Base-by-base conservation (phyloP, 2,888 invertebrate genomes). In the Nymphalis polychloros region DNA sequence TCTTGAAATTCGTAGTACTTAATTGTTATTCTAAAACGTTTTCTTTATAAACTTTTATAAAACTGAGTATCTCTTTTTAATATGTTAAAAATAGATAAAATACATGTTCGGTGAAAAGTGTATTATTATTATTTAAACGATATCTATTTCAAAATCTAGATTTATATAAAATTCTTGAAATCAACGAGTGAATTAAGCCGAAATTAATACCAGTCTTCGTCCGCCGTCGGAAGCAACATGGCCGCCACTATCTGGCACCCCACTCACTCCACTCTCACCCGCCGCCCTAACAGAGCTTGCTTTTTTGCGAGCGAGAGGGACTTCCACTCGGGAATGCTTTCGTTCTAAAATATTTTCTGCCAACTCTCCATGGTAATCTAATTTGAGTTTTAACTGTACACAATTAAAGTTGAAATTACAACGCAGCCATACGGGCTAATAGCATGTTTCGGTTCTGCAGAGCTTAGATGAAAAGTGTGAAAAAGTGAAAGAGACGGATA, bases 251-350 rank as follows among this genome's bases (percentile, higher is more conserved):
- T 84, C 78, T 73, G 76, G 78, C 71, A 73, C 73, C 76, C 79
- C 77, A 81, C 76, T 80, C 77, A 85, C 86, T 77, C 81, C 77
- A 80, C 77, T 85, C 86, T 86, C 85, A 78, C 82, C 82, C 79
- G 78, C 77, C 80, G 77, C 81, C 80, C 77, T 77, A 73, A 75
- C 76, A 83, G 77, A 81, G 83, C 83, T 83, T 83, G 90, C 90
- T 91, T 92, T 92, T 92, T 92, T 92, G 92, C 87, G 91, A 92
- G 92, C 86, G 92, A 92, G 83, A 87, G 90, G 92, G 92, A 92
- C 90, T 87, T 89, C 86, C 84, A 85, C 82, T 86, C 86, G 84
- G 87, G 82, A 88, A 86, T 85, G 88, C 86, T 89, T 90, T 90
- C 89, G 85, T 89, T 90, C 91, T 86, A 90, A 91, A 92, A 91